Evolutionary conservation across 1,140 invertebrate species (phyloP).

Genomic region (Drosophila kurseongensis): DNA sequence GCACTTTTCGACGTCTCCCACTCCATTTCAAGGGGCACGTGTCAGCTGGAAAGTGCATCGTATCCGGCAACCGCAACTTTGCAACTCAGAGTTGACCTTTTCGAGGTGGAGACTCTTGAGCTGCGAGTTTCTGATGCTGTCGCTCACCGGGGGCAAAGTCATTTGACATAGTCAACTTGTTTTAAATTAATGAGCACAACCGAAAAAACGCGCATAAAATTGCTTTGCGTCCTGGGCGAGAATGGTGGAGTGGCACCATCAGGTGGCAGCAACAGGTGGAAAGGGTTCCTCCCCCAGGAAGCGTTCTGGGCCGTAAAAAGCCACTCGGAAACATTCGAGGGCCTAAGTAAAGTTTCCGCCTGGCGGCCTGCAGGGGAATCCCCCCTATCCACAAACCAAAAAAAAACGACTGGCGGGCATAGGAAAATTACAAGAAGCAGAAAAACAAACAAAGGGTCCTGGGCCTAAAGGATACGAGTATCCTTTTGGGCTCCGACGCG

Average conservation of each 20-base stretch:
- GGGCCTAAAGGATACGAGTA: conserved; percentile 22
- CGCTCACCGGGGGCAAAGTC: conserved; percentile 17
- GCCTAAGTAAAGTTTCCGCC: conserved; percentile 18
- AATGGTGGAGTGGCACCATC: neutral
- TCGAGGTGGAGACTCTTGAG: conserved; percentile 9
- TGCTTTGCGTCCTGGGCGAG: conserved; percentile 30
- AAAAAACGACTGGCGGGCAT: conserved; percentile 19
- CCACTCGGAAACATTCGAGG: conserved; percentile 14
- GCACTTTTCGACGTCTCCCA: neutral
- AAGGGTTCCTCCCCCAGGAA: conserved; percentile 24
- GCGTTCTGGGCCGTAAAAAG: conserved; percentile 9
- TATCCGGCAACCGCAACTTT: conserved; percentile 33
- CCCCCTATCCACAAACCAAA: neutral
- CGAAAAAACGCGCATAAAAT: conserved; percentile 40
- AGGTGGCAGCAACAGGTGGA: conserved; percentile 32
- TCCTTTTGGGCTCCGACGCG: conserved; percentile 18
- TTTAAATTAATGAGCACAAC: conserved; percentile 39
- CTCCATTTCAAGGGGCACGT: conserved; percentile 19
- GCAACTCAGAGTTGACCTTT: conserved; percentile 36
- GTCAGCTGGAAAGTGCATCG: conserved; percentile 38
- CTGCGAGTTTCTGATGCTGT: conserved; percentile 15
- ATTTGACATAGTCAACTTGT: conserved; percentile 52
- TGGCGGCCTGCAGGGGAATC: neutral
- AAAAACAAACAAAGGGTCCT: conserved; percentile 27
- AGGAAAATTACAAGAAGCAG: conserved; percentile 37